phyloP scores from a whole-genome alignment of 2,113 vertebrate species.

The Anolis sagrei region DNA sequence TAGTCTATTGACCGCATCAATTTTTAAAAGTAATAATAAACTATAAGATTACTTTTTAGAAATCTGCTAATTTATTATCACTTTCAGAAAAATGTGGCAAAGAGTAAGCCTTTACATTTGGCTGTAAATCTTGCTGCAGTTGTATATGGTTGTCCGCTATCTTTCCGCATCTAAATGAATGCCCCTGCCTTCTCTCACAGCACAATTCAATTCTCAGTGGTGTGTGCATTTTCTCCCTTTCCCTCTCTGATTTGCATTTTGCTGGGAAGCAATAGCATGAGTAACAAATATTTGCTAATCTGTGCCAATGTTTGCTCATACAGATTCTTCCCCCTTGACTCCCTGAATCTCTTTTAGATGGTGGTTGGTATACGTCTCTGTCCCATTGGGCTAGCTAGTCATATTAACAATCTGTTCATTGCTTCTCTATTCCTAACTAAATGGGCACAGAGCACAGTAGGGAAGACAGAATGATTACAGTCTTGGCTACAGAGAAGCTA shows the following conservation, averaged over 20 bases:
- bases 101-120: background rate
- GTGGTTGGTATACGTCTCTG: constrained; percentile 25
- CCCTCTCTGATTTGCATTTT: constrained; percentile 17
- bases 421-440: background rate
- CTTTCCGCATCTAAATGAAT: background rate
- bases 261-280: constrained; percentile 19
- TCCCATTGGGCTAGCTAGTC: constrained; percentile 37
- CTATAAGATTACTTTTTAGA: background rate
- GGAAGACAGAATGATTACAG: constrained; percentile 19
- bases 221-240: background rate
- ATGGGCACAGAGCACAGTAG: constrained; percentile 10
- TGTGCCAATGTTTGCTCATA: constrained; percentile 53
- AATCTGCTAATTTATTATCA: background rate
- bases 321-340: constrained; percentile 36
- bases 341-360: constrained; percentile 50
- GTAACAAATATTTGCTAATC: constrained; percentile 62
- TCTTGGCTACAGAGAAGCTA: background rate
- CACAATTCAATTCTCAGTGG: background rate
- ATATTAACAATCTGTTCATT: constrained; percentile 32
- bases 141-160: background rate
- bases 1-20: too few relatives aligned
- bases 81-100: background rate
- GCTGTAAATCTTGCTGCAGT: background rate
- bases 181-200: background rate
- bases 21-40: background rate